Conservation (phyloP, 1,140 invertebrate species). For the Monochamus saltuarius region DNA sequence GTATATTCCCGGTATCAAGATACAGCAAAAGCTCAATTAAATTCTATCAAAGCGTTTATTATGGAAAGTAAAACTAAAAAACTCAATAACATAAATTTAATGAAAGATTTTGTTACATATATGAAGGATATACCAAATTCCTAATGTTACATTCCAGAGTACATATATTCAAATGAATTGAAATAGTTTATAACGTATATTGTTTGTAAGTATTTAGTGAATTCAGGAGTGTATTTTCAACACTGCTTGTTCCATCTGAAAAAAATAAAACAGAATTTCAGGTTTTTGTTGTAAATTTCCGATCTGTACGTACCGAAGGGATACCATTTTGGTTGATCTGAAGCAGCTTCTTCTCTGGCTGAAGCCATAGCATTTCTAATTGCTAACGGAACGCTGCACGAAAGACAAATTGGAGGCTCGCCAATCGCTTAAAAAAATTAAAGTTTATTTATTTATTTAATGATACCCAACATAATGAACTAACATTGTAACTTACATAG, state of each 20-base stretch:
- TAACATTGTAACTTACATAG: no score
- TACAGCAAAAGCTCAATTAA: no score
- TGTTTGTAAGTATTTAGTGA: slow-evolving; percentile 38
- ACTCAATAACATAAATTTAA: no score
- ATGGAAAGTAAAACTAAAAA: no score
- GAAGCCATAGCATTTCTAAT: slow-evolving; percentile 70
- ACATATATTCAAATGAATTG: no score
- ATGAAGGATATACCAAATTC: no score
- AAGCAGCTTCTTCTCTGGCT: slow-evolving; percentile 61
- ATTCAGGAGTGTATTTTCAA: slow-evolving; percentile 42
- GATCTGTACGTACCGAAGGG: slow-evolving; percentile 42
- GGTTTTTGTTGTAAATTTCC: neutral
- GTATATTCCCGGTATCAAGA: no score
- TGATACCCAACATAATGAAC: no score
- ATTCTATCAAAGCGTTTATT: no score
- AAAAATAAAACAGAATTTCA: slow-evolving; percentile 9
- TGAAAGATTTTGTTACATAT: no score
- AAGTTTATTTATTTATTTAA: no score
- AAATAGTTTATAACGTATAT: slow-evolving; percentile 35
- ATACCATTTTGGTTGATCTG: slow-evolving; percentile 48
- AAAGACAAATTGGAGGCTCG: slow-evolving; percentile 76
- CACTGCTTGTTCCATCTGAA: slow-evolving; percentile 40
- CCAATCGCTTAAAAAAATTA: slow-evolving; percentile 61
- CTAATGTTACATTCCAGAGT: no score
- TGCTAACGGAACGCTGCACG: slow-evolving; percentile 66